Conservation (phyloP, 1,140 invertebrate species). For the Stegodyphus mimosarum region DNA sequence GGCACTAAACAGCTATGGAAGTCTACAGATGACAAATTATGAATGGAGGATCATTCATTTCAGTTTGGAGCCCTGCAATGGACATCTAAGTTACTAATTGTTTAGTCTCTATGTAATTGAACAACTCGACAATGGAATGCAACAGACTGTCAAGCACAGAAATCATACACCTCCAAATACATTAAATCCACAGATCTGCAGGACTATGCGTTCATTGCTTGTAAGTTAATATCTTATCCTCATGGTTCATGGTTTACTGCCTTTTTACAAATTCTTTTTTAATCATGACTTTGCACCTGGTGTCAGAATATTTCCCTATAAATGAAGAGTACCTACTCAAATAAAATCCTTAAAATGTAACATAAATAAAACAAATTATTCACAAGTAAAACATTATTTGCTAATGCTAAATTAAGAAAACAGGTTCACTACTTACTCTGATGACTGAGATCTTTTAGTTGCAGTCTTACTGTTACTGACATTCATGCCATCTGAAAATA, state of each 20-base stretch:
- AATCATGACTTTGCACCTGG: neutral
- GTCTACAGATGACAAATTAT: too few species aligned
- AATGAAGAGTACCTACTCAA: neutral
- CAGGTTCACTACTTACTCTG: constrained; percentile 33
- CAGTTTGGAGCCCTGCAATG: too few species aligned
- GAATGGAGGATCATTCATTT: too few species aligned
- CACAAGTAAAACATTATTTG: neutral
- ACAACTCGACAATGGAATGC: too few species aligned
- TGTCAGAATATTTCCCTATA: neutral
- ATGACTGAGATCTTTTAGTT: constrained; percentile 23
- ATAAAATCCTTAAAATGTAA: neutral
- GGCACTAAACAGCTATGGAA: too few species aligned
- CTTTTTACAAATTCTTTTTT: neutral
- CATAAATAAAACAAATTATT: neutral
- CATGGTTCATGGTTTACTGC: too few species aligned
- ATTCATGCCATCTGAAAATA: constrained; percentile 30
- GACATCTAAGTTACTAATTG: too few species aligned
- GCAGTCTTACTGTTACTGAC: neutral
- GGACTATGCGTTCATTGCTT: neutral
- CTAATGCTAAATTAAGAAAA: neutral
- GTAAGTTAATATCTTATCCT: too few species aligned
- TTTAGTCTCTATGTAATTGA: too few species aligned
- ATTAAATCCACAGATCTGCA: too few species aligned
- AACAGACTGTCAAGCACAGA: too few species aligned
- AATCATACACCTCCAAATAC: too few species aligned